phyloP scores from a whole-genome alignment of 2,113 vertebrate genomes.

The Phylloscopus whistleri region DNA sequence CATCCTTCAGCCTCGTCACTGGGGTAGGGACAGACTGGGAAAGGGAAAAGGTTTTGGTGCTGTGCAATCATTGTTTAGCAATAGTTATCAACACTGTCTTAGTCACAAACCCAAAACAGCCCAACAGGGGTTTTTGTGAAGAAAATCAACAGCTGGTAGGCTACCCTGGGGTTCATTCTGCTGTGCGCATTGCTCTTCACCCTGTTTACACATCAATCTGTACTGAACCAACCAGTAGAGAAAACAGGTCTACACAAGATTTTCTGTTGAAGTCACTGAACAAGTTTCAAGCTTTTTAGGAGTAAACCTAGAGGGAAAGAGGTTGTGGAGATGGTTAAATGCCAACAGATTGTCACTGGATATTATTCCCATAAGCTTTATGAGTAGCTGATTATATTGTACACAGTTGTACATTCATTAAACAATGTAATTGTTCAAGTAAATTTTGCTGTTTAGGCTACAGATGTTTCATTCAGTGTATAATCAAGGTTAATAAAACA shows the following conservation, averaged over 20 bases:
- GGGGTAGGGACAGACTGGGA: background rate
- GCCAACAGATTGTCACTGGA: background rate
- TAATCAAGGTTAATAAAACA: conserved; percentile 26
- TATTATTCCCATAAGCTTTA: background rate
- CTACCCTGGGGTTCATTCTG: background rate
- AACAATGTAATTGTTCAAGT: conserved; percentile 15
- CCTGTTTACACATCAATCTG: background rate
- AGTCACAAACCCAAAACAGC: background rate
- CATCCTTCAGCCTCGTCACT: background rate
- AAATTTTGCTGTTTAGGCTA: conserved; percentile 34
- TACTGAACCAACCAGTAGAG: background rate
- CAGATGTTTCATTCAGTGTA: conserved; percentile 26
- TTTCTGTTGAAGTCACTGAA: background rate
- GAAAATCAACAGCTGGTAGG: background rate
- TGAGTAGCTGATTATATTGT: background rate
- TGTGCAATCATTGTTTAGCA: background rate
- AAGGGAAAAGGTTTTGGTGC: background rate
- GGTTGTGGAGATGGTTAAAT: background rate
- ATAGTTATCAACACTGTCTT: background rate
- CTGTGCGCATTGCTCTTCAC: background rate
- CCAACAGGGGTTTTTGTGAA: background rate
- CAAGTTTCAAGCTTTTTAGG: background rate
- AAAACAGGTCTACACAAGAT: background rate
- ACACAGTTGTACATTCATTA: background rate
- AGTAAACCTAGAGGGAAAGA: background rate